Base-by-base conservation (phyloP, 2,113 vertebrate species). In the Spheniscus mendiculus region DNA sequence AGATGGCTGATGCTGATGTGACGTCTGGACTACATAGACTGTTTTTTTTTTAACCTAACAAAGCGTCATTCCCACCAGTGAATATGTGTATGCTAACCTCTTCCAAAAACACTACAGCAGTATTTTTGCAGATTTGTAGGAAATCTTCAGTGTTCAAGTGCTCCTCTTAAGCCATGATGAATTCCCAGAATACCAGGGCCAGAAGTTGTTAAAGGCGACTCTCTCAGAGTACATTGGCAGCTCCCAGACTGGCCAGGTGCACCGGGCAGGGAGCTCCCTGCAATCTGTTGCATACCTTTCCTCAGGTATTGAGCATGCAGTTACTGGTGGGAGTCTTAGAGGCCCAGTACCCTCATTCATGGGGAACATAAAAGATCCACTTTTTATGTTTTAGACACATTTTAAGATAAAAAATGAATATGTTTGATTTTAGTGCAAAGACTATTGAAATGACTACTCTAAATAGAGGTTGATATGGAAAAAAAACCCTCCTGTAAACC, bases 401-500 rank as follows among this genome's bases (percentile, higher is more conserved):
- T 36, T 73, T 79, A 52, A 78, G 22, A 34, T 14, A 38, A 58
- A 67, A 67, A 78, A 49, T 13, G 1, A 36, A 4, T 82, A 32
- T 21, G 14, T 32, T 56, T 73, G 29, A 34, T 52, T 83, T 44
- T 44, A 44, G 2, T 32, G 8, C 18, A 55, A 45, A 91, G 16
- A 13, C 13, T 85, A 10, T 34, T 72, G 29, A 92, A 85, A 76
- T 76, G 5, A 61, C 30, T 77, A 12, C 42, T 82, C 21, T 62
- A 82, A 66, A 26, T 55, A 36, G 30, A 1, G 1, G 9, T 13
- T 76, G 15, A n/a, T 84, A 58, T 3, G 5, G n/a, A 20, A 25
- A 16, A 11, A 34, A 5, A 19, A 0, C 0, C 4, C 8, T 61
- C 12, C 17, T 47, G 15, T 88, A 12, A 44, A 78, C 49, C 8